Evolutionary conservation across 1,140 invertebrate genomes (phyloP).

Genomic region (Matsumurasca onukii): DNA sequence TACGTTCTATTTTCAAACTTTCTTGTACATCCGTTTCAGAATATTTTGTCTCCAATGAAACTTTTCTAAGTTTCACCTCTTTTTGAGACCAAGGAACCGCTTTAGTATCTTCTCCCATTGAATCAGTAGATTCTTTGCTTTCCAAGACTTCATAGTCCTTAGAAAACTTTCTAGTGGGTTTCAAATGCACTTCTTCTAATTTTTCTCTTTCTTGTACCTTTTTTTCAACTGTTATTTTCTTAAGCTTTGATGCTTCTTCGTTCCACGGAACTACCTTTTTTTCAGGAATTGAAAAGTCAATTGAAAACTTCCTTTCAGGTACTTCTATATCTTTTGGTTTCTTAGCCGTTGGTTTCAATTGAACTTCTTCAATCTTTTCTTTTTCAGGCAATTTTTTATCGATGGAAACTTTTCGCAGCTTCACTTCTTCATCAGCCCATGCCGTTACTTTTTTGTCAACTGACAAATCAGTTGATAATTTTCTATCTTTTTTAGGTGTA

Average conservation of each 20-base stretch:
- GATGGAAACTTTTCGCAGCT: background rate
- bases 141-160: background rate
- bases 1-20: background rate
- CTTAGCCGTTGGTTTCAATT: slow-evolving; percentile 33
- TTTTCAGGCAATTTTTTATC: slow-evolving; percentile 19
- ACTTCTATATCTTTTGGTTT: slow-evolving; percentile 35
- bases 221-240: slow-evolving; percentile 14
- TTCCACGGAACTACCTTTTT: slow-evolving; percentile 13
- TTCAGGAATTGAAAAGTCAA: background rate
- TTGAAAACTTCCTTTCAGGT: slow-evolving; percentile 4
- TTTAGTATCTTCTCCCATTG: background rate
- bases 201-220: slow-evolving; percentile 22
- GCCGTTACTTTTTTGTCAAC: slow-evolving; percentile 4
- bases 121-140: background rate
- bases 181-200: slow-evolving; percentile 16
- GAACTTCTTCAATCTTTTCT: slow-evolving; percentile 26
- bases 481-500: background rate
- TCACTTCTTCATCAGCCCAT: slow-evolving; percentile 25
- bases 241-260: background rate
- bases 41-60: background rate
- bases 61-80: background rate
- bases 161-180: slow-evolving; percentile 3
- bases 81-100: background rate
- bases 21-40: background rate
- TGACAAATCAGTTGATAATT: slow-evolving; percentile 2